A percentile compares a stretch with the other conserved stretches of the same genome.
phyloP scores from a whole-genome alignment of 2,797 vertebrate genomes.

The Cyclura pinguis region DNA sequence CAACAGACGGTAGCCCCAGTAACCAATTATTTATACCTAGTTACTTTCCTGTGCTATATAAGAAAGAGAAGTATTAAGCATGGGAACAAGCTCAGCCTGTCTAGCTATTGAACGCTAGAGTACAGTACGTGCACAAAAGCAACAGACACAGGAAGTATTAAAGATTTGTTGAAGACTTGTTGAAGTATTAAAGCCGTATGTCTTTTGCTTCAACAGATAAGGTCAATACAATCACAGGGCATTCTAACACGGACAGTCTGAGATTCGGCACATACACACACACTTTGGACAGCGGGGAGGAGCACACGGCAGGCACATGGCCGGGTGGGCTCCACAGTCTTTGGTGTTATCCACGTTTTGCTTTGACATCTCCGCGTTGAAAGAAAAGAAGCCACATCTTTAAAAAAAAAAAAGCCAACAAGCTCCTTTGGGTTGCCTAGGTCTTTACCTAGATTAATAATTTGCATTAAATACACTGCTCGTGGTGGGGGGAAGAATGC shows the following conservation, averaged over 20 bases:
- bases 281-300: background rate
- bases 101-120: constrained; percentile 47
- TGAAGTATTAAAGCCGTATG: constrained; percentile 58
- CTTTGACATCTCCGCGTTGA: constrained; percentile 21
- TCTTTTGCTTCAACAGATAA: constrained; percentile 70
- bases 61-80: background rate
- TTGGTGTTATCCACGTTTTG: constrained; percentile 42
- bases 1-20: no score
- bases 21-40: no score
- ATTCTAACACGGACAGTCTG: constrained; percentile 39
- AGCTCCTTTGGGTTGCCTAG: constrained; percentile 34
- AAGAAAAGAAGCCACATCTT: background rate
- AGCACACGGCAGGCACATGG: background rate
- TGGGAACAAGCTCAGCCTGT: constrained; percentile 56
- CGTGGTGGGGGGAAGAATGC: background rate
- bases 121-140: constrained; percentile 51
- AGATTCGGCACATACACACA: constrained; percentile 39
- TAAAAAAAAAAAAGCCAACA: background rate
- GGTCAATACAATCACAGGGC: constrained; percentile 65
- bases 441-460: constrained; percentile 54
- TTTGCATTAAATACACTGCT: constrained; percentile 42
- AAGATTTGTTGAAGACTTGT: constrained; percentile 39
- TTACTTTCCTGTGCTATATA: background rate
- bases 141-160: constrained; percentile 47
- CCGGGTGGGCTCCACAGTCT: constrained; percentile 1